Conservation (phyloP, 2,888 invertebrate species). For the Norana najaformis region DNA sequence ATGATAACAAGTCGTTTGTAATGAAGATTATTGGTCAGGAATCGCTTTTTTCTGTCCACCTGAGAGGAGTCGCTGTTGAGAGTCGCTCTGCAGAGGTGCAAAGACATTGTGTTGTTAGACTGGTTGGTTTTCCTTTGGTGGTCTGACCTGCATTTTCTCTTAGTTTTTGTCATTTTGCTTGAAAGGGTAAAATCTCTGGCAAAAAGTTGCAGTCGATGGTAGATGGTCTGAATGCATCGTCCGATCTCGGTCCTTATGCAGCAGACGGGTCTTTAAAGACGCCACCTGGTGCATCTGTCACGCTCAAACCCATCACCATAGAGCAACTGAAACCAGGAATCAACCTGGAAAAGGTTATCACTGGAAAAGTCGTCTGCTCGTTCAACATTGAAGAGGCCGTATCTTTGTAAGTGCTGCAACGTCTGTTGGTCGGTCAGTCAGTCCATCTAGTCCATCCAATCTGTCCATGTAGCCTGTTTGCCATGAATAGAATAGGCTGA, state of each 20-base stretch:
- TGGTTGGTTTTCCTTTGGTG: not conserved
- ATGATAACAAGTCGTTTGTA: not conserved
- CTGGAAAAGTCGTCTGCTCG: constrained; percentile 81
- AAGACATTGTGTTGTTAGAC: not conserved
- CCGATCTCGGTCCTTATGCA: constrained; percentile 68
- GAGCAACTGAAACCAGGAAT: constrained; percentile 66
- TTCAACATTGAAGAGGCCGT: constrained; percentile 76
- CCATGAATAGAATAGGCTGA: too few species aligned
- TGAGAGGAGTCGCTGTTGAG: not conserved
- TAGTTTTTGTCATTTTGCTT: not conserved
- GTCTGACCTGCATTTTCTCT: not conserved
- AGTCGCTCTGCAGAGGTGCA: not conserved
- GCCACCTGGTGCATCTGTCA: constrained; percentile 64
- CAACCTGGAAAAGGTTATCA: constrained; percentile 72
- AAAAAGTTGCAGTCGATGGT: constrained; percentile 74
- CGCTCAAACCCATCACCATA: constrained; percentile 66
- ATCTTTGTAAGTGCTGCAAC: constrained; percentile 61
- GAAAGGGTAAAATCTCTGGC: constrained; percentile 72
- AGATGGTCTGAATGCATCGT: constrained; percentile 61
- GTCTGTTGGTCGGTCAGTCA: too few species aligned
- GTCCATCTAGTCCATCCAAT: too few species aligned
- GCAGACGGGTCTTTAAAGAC: constrained; percentile 21
- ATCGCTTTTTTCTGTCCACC: too few species aligned
- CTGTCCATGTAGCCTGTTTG: too few species aligned
- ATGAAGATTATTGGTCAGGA: not conserved